Evolutionary conservation across 2,888 invertebrate species (phyloP).

Genomic region (Listrodromus nycthemerus): DNA sequence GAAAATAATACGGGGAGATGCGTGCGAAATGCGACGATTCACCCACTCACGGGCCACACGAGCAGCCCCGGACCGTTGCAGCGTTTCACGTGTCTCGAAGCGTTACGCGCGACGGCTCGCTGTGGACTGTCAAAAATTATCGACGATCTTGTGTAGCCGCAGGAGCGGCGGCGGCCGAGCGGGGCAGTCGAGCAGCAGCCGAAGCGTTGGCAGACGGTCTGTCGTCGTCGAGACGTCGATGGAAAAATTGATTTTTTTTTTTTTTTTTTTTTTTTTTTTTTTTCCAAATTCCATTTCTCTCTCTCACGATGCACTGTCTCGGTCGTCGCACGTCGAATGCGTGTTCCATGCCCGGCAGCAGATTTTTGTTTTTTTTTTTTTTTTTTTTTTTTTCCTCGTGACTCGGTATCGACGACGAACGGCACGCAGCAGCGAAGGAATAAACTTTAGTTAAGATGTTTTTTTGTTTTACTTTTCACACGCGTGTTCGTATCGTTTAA

Average conservation of each 20-base stretch:
- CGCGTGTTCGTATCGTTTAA: background rate
- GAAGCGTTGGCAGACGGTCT: constrained; percentile 19
- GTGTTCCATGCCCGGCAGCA: constrained; percentile 32
- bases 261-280: constrained; percentile 16
- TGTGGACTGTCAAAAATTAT: constrained; percentile 63
- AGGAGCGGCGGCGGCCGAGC: background rate
- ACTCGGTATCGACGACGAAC: constrained; percentile 5
- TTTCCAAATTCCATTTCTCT: background rate
- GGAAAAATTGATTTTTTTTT: background rate
- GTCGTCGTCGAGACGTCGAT: constrained; percentile 21
- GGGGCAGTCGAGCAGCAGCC: constrained; percentile 19
- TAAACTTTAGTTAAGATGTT: constrained; percentile 16
- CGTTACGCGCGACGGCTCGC: constrained; percentile 70
- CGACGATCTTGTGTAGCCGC: constrained; percentile 20
- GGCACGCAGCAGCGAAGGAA: constrained; percentile 13
- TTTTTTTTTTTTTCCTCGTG: constrained; percentile 15
- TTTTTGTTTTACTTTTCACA: constrained; percentile 30
- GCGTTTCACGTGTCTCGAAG: constrained; percentile 67
- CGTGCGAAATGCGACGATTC: constrained; percentile 49
- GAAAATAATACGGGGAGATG: constrained; percentile 38
- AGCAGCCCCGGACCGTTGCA: constrained; percentile 24
- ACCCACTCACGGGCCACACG: constrained; percentile 27
- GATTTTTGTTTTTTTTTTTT: constrained; percentile 5
- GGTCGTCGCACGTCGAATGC: constrained; percentile 46
- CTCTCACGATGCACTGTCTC: constrained; percentile 45